These are phyloP conservation scores for Perizoma flavofasciatum DNA, from an alignment of 2,888 invertebrate genomes.

Conservation along the genomic window DNA sequence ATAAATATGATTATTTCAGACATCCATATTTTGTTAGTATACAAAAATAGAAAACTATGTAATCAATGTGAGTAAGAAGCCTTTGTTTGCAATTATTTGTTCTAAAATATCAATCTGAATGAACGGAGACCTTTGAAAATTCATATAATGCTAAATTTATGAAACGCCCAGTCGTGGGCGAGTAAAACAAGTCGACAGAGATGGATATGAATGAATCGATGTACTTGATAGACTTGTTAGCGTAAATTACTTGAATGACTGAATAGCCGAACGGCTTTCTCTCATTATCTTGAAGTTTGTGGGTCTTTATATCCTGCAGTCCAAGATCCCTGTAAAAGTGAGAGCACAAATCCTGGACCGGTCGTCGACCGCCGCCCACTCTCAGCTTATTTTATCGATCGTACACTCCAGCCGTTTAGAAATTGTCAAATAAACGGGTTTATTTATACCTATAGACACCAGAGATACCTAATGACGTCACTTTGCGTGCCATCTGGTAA, in stretches of 20 bases:
- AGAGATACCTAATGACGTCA: slow-evolving; percentile 30
- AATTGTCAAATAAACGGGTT: slow-evolving; percentile 29
- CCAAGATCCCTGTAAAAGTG: slow-evolving; percentile 34
- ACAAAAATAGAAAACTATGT: too few species aligned
- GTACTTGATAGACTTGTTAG: slow-evolving; percentile 24
- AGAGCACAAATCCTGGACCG: slow-evolving; percentile 45
- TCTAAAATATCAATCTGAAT: too few species aligned
- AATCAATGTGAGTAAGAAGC: too few species aligned
- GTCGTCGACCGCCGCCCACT: slow-evolving; percentile 58
- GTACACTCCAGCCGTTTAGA: slow-evolving; percentile 34
- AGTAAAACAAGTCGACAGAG: background rate
- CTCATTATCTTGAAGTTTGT: slow-evolving; percentile 11
- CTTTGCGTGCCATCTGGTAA: slow-evolving; percentile 34
- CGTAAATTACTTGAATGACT: slow-evolving; percentile 10
- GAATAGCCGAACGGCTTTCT: slow-evolving; percentile 23
- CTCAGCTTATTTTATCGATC: slow-evolving; percentile 48
- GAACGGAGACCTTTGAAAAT: too few species aligned
- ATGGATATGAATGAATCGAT: slow-evolving; percentile 18
- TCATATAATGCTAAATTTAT: too few species aligned
- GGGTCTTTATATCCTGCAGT: slow-evolving; percentile 4
- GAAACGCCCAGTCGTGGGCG: too few species aligned
- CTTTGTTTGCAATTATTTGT: too few species aligned
- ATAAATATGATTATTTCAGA: too few species aligned
- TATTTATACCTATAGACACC: slow-evolving; percentile 22
- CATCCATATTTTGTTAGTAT: too few species aligned